Percentiles rank a stretch among this genome's conserved stretches.
phyloP scores from a whole-genome alignment of 1,140 invertebrate species.

The Drosophila virilis region DNA sequence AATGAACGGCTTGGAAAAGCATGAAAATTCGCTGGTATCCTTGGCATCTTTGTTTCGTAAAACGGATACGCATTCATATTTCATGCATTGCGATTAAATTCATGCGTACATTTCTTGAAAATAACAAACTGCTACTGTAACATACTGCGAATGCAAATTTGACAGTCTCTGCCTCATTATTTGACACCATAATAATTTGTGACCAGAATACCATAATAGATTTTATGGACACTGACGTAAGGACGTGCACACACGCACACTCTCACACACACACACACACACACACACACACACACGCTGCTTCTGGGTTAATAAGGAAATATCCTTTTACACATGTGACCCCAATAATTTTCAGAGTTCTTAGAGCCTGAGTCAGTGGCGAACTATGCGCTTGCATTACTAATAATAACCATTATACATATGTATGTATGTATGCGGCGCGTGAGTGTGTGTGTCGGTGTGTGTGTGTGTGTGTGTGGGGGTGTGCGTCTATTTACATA shows the following conservation, averaged over 20 bases:
- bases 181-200: conserved; percentile 77
- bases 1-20: neutral
- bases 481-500: conserved; percentile 52
- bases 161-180: conserved; percentile 78
- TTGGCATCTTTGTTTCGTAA: conserved; percentile 18
- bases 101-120: conserved; percentile 63
- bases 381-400: conserved; percentile 70
- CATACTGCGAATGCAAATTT: conserved; percentile 77
- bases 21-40: conserved; percentile 31
- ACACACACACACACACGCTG: conserved; percentile 8
- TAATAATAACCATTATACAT: conserved; percentile 76
- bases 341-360: conserved; percentile 78
- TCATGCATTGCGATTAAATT: conserved; percentile 72
- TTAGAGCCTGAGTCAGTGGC: conserved; percentile 54
- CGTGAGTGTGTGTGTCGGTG: conserved; percentile 8
- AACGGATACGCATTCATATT: conserved; percentile 15
- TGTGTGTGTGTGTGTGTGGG: neutral
- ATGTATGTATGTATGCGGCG: conserved; percentile 24
- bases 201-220: conserved; percentile 48
- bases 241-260: conserved; percentile 4
- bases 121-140: conserved; percentile 66
- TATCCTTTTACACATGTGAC: conserved; percentile 83
- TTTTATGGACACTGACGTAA: conserved; percentile 26
- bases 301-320: conserved; percentile 77
- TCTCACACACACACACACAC: conserved; percentile 5